A percentile compares a stretch with the other conserved stretches of the same genome.
Evolutionary conservation across 1,140 invertebrate genomes (phyloP).

Genomic region (Lethocerus indicus): DNA sequence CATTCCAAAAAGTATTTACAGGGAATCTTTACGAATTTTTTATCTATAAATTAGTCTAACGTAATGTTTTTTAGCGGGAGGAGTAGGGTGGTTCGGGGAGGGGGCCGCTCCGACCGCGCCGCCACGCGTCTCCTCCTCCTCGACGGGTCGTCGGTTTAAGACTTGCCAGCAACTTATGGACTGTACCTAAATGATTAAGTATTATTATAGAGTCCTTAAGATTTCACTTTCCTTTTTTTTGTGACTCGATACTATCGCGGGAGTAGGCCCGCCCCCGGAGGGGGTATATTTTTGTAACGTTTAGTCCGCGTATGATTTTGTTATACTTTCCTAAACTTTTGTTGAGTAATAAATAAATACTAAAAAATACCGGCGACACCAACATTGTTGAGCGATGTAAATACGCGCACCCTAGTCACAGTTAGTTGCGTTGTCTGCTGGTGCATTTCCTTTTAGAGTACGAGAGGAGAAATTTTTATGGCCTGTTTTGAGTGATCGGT

Average conservation of each 20-base stretch:
- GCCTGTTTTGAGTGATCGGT: constrained; percentile 16
- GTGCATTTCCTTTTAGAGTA: constrained; percentile 13
- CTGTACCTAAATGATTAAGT: constrained; percentile 9
- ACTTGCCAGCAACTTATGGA: constrained; percentile 15
- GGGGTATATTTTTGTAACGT: constrained; percentile 12
- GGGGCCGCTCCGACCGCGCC: too few relatives aligned
- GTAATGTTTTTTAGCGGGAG: not conserved
- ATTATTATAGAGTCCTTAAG: constrained; percentile 9
- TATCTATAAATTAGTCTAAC: not conserved
- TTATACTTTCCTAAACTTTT: constrained; percentile 8
- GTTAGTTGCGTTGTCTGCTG: constrained; percentile 17
- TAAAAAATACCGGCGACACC: constrained; percentile 15
- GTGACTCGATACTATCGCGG: not conserved
- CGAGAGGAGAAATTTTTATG: constrained; percentile 16
- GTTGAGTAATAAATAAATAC: constrained; percentile 5
- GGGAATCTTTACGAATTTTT: not conserved
- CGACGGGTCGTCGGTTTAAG: constrained; percentile 12
- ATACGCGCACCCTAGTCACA: constrained; percentile 18
- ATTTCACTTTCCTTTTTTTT: too few relatives aligned
- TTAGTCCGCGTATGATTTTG: constrained; percentile 6
- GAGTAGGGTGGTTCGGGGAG: not conserved
- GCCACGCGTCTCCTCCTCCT: too few relatives aligned
- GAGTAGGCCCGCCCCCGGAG: not conserved
- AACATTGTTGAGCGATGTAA: constrained; percentile 18
- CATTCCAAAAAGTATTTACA: not conserved